Base-by-base conservation (phyloP, 2,797 vertebrate species). In the Labroides dimidiatus region DNA sequence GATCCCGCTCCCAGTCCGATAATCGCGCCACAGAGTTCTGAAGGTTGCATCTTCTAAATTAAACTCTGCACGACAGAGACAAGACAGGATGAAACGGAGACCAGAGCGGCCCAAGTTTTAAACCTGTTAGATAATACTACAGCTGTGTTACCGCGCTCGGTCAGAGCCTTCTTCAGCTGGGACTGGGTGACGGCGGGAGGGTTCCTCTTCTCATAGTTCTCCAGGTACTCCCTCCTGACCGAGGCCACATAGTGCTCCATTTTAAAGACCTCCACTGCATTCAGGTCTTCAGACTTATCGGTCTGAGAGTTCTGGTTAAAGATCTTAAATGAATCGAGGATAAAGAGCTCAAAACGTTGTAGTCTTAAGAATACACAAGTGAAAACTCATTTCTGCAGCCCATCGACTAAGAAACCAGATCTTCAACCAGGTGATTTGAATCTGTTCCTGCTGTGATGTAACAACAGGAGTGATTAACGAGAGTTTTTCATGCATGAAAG, bases 181-280 rank as follows among this genome's bases (percentile, higher is more conserved):
- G 4, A 10, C 37, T 80, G 17, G 23, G 65, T 82, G 51, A 90
- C 69, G 23, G 72, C 42, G 0, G 84, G 76, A 0, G 78, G 84
- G 27, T 36, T 78, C 27, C 19, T 27, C 30, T 50, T 74, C 50
- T 83, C 80, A 14, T 87, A 86, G 53, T 41, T 85, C 69, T 88
- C 84, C 78, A 85, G 52, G 7, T 88, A 93, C 36, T 89, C 88
- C 36, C 81, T 86, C 75, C 90, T 87, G 52, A 61, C 15, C 0
- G 23, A 7, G 0, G 81, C 84, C 33, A 79, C 78, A 0, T 78
- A 90, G 17, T 81, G 83, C 67, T 90, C 80, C 77, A 93, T 68
- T 44, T 85, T 83, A 24, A 89, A 84, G 53, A 82, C 71, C 81
- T 92, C 89, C 58, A 75, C 56, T 20, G 27, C 63, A 5, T 87